Conservation (phyloP, 1,140 invertebrate species). For the Drosophila kohkoa region DNA sequence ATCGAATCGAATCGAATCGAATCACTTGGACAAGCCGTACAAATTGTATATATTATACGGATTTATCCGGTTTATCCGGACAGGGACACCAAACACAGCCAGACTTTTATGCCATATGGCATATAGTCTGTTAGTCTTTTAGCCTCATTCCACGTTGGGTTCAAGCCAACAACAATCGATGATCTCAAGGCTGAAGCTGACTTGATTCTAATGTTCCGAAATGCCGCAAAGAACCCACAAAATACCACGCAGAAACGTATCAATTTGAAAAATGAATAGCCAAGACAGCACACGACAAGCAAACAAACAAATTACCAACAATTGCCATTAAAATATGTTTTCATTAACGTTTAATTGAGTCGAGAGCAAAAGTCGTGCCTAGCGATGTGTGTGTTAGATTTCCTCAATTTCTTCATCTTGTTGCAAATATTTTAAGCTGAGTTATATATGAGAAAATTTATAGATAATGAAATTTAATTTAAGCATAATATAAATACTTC, state of each 20-base stretch:
- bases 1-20: constrained; percentile 20
- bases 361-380: constrained; percentile 5
- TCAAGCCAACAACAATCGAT: constrained; percentile 37
- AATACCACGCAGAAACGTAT: constrained; percentile 6
- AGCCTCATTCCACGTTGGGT: constrained; percentile 17
- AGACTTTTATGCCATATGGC: constrained; percentile 18
- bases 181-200: constrained; percentile 37
- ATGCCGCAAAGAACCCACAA: constrained; percentile 25
- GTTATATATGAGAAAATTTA: no score
- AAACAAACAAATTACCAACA: constrained; percentile 60
- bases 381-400: constrained; percentile 9
- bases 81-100: constrained; percentile 29
- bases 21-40: constrained; percentile 63
- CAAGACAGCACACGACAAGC: constrained; percentile 27
- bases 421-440: no score
- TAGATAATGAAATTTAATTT: no score
- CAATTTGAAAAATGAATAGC: constrained; percentile 32
- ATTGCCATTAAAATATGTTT: constrained; percentile 61
- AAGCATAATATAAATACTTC: background rate
- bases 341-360: constrained; percentile 69
- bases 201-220: constrained; percentile 36
- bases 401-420: no score
- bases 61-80: constrained; percentile 50
- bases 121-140: background rate
- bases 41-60: constrained; percentile 66